Percentiles rank a stretch among this genome's conserved stretches.
These are phyloP conservation scores for Taphrorychus bicolor DNA, from an alignment of 2,888 invertebrate genomes.

Conservation along the genomic window DNA sequence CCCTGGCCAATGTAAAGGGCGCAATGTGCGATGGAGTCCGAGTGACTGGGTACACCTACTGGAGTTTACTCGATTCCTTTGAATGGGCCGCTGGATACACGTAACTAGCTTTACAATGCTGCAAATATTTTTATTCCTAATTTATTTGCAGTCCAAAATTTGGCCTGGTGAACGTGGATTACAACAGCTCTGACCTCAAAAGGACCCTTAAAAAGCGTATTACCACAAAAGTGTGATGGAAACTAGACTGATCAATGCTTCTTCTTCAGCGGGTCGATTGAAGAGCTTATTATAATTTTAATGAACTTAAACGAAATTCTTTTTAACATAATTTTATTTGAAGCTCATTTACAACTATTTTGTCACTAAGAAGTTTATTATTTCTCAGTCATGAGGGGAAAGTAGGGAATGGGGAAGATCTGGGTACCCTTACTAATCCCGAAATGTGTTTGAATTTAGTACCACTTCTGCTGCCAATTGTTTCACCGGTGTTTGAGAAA, in stretches of 20 bases:
- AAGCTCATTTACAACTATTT: no score
- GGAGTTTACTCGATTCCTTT: background rate
- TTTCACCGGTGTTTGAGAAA: no score
- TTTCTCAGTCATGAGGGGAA: no score
- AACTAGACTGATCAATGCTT: background rate
- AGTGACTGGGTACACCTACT: background rate
- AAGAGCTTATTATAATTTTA: no score
- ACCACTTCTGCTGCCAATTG: no score
- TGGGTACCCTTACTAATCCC: no score
- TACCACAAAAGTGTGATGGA: background rate
- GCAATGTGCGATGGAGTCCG: background rate
- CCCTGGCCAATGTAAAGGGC: background rate
- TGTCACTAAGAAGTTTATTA: no score
- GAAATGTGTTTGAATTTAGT: no score
- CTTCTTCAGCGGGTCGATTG: no score
- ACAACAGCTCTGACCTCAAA: background rate
- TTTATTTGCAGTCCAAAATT: background rate
- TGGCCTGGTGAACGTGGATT: background rate
- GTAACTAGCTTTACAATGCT: background rate
- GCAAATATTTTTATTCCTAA: background rate
- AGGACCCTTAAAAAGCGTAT: background rate
- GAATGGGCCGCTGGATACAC: background rate
- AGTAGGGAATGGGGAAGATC: no score
- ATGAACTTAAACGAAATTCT: no score
- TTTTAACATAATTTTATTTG: no score